These are phyloP conservation scores for Drosophila bunnanda DNA, from an alignment of 2,888 invertebrate genomes.

Conservation along the genomic window DNA sequence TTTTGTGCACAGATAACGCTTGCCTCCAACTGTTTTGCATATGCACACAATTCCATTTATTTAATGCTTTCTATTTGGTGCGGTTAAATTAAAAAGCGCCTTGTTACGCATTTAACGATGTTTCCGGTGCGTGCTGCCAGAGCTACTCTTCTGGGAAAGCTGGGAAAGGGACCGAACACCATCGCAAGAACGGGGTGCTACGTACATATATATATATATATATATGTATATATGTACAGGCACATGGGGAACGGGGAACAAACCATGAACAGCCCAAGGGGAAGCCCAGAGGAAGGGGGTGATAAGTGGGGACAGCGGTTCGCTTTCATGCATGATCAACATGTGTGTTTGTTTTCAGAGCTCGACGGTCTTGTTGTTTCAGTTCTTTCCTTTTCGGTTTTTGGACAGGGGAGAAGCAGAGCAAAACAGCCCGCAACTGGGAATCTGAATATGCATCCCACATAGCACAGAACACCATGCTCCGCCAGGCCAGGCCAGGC, in stretches of 20 bases:
- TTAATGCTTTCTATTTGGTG: constrained; percentile 73
- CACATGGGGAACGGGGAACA: neutral
- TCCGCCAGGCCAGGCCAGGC: constrained; percentile 5
- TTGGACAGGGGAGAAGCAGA: constrained; percentile 46
- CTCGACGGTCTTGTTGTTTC: constrained; percentile 22
- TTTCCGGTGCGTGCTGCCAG: constrained; percentile 64
- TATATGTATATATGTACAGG: neutral
- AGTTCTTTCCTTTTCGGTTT: constrained; percentile 27
- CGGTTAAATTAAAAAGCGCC: constrained; percentile 76
- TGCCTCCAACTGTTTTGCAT: constrained; percentile 68
- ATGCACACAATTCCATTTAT: constrained; percentile 73
- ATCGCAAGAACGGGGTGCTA: constrained; percentile 5
- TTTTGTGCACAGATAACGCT: constrained; percentile 50
- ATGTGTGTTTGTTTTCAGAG: constrained; percentile 61
- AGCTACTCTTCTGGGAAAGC: constrained; percentile 19
- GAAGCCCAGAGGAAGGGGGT: constrained; percentile 2
- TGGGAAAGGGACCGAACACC: constrained; percentile 20
- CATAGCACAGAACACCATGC: constrained; percentile 11
- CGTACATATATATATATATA: neutral
- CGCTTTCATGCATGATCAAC: constrained; percentile 75
- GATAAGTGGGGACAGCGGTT: constrained; percentile 29
- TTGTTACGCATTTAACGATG: constrained; percentile 78
- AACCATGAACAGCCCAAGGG: constrained; percentile 6
- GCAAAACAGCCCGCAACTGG: constrained; percentile 44
- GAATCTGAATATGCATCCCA: constrained; percentile 66